Evolutionary conservation across 2,113 vertebrate species (phyloP), one percentile per base, ranked within the genome.

Genomic region (Vanacampus margaritifer): DNA sequence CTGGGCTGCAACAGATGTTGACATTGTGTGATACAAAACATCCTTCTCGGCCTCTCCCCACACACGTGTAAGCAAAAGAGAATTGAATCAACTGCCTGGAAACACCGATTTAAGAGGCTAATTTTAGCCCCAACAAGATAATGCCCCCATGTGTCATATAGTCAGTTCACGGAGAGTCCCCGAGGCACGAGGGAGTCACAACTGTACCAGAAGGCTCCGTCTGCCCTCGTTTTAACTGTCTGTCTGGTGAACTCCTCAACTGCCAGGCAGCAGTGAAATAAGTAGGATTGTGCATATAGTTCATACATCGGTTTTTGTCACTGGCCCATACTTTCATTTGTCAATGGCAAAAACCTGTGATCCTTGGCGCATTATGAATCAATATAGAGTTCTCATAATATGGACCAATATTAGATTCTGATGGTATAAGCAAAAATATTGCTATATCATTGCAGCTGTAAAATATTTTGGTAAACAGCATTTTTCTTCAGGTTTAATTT

Each of bases 1-100:
- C 21, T 41, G 36, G 11, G 59, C 59, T 45, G n/a, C 60, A 62
- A 26, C 60, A 62, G 60, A 62, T 62, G 60, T 43, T 62, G 37
- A 43, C 39, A 62, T 43, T 43, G 24, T 24, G 60, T 17, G 23
- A 24, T 26, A 41, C 11, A 43, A 62, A 62, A 62, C 37, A 43
- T 41, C n/a, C 24, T n/a, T 62, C 13, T 57, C 26, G 8, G 26
- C 6, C 28, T 57, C 54, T 32, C 14, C 54, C 26, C 54, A 16
- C 51, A 54, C 51, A 6, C 59, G 13, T 39, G 36, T 23, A 26
- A 6, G 24, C 37, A 26, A 62, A 45, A 43, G 37, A 17, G 37
- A 17, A 26, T 62, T 43, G 39, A 62, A 43, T 62, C 21, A 43
- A 39, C 60, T 62, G 60, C 60, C 37, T 62, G 14, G 39, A 45